Evolutionary conservation across 2,113 vertebrate species (phyloP), one percentile per base, ranked within the genome.

Genomic region (Rhipidura dahli): DNA sequence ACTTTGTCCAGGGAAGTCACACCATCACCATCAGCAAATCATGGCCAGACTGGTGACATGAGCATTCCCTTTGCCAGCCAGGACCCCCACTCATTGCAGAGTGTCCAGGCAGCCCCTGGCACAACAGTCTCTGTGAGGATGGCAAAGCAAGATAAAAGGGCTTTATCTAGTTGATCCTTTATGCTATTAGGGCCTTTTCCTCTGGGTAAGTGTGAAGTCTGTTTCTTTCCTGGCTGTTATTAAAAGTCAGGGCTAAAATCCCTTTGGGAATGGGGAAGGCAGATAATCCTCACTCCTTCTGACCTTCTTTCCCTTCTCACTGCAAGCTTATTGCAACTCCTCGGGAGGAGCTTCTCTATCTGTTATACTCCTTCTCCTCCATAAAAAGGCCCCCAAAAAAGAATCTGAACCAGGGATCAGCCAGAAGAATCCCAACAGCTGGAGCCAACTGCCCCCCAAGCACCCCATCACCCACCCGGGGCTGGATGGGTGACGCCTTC

Each of bases 181-280:
- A 50, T 50, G 51, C 73, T 84, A 49, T 64, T 40, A 91, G 73
- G 50, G 59, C 27, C 63, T 95, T 94, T 83, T 91, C 91, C 91
- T 90, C 84, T 90, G 94, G 93, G 89, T 66, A 72, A 90, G 63
- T 11, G 7, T 0, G 15, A 83, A 87, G 84, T 35, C 78, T 89
- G 81, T 70, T 15, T 90, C 88, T 77, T 94, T 79, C 75, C 56
- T 54, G 50, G 59, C 54, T 94, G 50, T 96, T 96, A 96, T 96
- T 97, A 91, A 93, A 96, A 96, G 87, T 89, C 93, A 80, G 70
- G 45, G 66, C 66, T 94, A 85, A 94, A 96, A 91, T 91, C 66
- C 95, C 91, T 86, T 31, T 45, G 84, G 94, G 93, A 92, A 18
- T 4, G 9, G 35, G 27, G 87, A 77, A 94, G 82, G 88, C 71